Percentiles rank a stretch among this genome's conserved stretches.
These are phyloP conservation scores for Anagyrus pseudococci DNA, from an alignment of 2,888 invertebrate species.

Conservation along the genomic window DNA sequence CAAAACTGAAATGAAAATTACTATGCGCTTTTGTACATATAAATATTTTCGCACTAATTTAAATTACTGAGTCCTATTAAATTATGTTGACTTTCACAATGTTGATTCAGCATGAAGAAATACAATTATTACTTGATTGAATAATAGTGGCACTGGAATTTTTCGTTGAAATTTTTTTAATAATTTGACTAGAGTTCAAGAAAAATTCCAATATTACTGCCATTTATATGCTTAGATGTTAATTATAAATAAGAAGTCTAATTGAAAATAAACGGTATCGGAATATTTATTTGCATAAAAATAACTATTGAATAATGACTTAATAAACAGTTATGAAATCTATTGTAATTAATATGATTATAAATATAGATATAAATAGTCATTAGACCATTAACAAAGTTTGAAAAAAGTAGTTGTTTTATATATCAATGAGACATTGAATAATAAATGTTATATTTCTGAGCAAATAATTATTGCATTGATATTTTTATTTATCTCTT, in stretches of 20 bases:
- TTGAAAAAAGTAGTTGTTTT: slow-evolving; percentile 34
- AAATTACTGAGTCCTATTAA: slow-evolving; percentile 30
- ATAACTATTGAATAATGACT: slow-evolving; percentile 28
- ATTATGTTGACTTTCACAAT: slow-evolving; percentile 18
- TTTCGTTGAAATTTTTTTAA: neutral
- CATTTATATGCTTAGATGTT: too few relatives aligned
- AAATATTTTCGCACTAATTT: slow-evolving; percentile 30
- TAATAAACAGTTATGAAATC: slow-evolving; percentile 21
- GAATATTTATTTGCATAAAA: too few relatives aligned
- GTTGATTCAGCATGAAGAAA: slow-evolving; percentile 16
- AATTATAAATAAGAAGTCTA: too few relatives aligned
- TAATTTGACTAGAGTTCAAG: too few relatives aligned
- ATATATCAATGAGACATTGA: slow-evolving; percentile 35
- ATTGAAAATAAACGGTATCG: too few relatives aligned
- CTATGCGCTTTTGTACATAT: slow-evolving; percentile 30
- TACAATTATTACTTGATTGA: slow-evolving; percentile 17
- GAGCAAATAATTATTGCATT: too few relatives aligned
- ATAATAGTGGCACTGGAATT: slow-evolving; percentile 19
- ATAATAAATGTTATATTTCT: slow-evolving; percentile 35
- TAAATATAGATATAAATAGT: slow-evolving; percentile 31
- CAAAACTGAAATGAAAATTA: slow-evolving; percentile 13
- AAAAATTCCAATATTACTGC: too few relatives aligned
- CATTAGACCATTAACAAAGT: slow-evolving; percentile 30
- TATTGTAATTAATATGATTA: slow-evolving; percentile 29
- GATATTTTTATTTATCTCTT: too few relatives aligned